Evolutionary conservation across 2,888 invertebrate genomes (phyloP).

Genomic region (Sclerodermus sp.): DNA sequence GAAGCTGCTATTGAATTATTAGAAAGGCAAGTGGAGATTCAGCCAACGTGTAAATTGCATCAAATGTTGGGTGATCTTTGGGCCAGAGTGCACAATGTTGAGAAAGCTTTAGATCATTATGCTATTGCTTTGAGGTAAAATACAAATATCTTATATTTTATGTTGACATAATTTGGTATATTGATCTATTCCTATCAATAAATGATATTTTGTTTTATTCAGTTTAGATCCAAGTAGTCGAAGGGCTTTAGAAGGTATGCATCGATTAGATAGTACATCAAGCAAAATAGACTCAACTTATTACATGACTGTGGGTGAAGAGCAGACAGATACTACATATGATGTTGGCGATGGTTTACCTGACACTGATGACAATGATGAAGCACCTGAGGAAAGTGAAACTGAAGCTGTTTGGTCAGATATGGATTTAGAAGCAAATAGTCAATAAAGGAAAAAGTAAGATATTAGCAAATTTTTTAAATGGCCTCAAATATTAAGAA

Average conservation of each 20-base stretch:
- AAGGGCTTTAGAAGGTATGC: slow-evolving; percentile 67
- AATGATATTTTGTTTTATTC: too few relatives aligned
- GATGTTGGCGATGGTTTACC: slow-evolving; percentile 58
- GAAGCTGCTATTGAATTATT: slow-evolving; percentile 71
- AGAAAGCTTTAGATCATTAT: slow-evolving; percentile 72
- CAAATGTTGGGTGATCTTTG: slow-evolving; percentile 69
- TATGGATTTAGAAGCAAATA: slow-evolving; percentile 63
- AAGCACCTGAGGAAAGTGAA: slow-evolving; percentile 60
- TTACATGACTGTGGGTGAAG: slow-evolving; percentile 61
- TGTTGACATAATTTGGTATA: background rate
- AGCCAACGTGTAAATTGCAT: slow-evolving; percentile 67
- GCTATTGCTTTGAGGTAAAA: slow-evolving; percentile 66
- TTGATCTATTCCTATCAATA: too few relatives aligned
- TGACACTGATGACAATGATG: slow-evolving; percentile 58
- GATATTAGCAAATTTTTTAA: too few relatives aligned
- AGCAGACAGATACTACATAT: slow-evolving; percentile 59
- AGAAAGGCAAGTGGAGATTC: slow-evolving; percentile 66
- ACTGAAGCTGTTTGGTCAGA: slow-evolving; percentile 67
- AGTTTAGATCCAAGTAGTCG: slow-evolving; percentile 69
- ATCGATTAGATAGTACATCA: slow-evolving; percentile 62
- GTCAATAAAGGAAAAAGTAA: slow-evolving; percentile 37
- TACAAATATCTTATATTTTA: background rate
- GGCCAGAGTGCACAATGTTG: slow-evolving; percentile 65
- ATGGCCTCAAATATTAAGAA: too few relatives aligned
- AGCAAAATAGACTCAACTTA: slow-evolving; percentile 61